Conservation (phyloP, 2,888 invertebrate species). For the Phasia obesa region DNA sequence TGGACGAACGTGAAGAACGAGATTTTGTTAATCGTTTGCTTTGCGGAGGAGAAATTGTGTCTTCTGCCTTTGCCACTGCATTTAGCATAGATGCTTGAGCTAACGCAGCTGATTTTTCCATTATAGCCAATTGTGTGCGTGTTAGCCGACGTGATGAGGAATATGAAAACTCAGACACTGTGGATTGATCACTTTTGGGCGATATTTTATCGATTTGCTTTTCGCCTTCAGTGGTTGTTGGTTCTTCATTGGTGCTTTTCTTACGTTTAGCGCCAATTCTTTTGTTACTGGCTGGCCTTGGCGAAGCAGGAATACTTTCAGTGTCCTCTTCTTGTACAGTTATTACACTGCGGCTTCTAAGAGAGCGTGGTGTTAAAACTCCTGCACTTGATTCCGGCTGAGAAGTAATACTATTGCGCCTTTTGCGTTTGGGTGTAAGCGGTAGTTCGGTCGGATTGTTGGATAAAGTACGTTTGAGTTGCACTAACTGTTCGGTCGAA, state of each 20-base stretch:
- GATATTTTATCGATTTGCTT: slow-evolving; percentile 39
- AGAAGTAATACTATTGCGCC: slow-evolving; percentile 67
- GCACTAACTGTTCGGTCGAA: slow-evolving; percentile 32
- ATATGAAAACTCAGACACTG: slow-evolving; percentile 49
- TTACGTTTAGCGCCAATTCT: slow-evolving; percentile 57
- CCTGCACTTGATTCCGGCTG: slow-evolving; percentile 55
- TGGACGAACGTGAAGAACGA: slow-evolving; percentile 65
- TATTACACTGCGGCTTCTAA: slow-evolving; percentile 63
- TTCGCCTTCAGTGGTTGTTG: slow-evolving; percentile 14
- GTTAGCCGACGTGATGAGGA: slow-evolving; percentile 75
- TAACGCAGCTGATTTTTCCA: slow-evolving; percentile 74
- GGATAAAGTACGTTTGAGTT: slow-evolving; percentile 72
- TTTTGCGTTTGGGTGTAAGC: slow-evolving; percentile 70
- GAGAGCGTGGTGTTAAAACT: slow-evolving; percentile 62
- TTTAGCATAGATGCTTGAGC: slow-evolving; percentile 27
- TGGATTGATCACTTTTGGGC: slow-evolving; percentile 55
- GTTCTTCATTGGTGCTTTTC: slow-evolving; percentile 29
- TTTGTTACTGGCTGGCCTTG: slow-evolving; percentile 39
- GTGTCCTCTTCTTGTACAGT: slow-evolving; percentile 56
- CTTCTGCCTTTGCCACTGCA: slow-evolving; percentile 18
- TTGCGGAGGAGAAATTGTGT: slow-evolving; percentile 41
- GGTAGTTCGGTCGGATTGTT: slow-evolving; percentile 70
- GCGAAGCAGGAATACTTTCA: slow-evolving; percentile 62
- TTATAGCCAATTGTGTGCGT: slow-evolving; percentile 75
- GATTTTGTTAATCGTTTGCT: slow-evolving; percentile 65